Base-by-base conservation (phyloP, 2,888 invertebrate species). In the Gonocerus acuteangulatus region DNA sequence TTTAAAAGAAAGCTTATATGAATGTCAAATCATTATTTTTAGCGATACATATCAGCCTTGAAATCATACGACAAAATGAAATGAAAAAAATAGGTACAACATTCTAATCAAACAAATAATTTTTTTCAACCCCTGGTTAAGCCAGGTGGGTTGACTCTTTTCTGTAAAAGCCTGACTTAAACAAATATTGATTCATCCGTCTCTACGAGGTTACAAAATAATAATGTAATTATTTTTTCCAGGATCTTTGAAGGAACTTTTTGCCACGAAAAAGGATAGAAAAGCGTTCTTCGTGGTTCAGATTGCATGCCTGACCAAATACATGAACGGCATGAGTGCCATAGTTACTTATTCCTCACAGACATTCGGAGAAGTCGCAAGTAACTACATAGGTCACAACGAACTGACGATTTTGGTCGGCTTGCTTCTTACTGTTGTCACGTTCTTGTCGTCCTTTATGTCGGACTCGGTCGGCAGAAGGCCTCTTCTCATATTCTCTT, bases 401-500 rank as follows among this genome's bases (percentile, higher is more conserved):
- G 34, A 59, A 1, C 19, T 62, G 2, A 68, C 65, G 2, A 65
- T 68, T 22, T 27, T 51, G 7, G 48, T 67, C 11, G 68, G 68
- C 9, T 48, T 66, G 1, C 15, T 67, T 2, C 52, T 67, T 11
- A 60, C 67, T 15, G 6, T 63, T 15, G 48, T 63, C 0, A 64
- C 64, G 0, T 36, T 63, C 19, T 39, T 62, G 3, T 57, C 67
- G 1, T 63, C 67, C 1, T 57, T 59, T 36, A 34, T 68, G 1
- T 65, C 66, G 0, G 68, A 68, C 52, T 61, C 54, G 0, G 54
- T 63, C 9, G 68, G 68, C 1, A 44, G 68, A 45, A 52, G 66
- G 18, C 66, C 67, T 9, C 64, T 68, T 9, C 64, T 68, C 11
- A 39, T 68, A 2, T 47, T 63, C 1, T 68, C 68, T 1, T 61